Evolutionary conservation across 2,113 vertebrate genomes (phyloP), one percentile per base, ranked within the genome.

Genomic region (Colinus virginianus): DNA sequence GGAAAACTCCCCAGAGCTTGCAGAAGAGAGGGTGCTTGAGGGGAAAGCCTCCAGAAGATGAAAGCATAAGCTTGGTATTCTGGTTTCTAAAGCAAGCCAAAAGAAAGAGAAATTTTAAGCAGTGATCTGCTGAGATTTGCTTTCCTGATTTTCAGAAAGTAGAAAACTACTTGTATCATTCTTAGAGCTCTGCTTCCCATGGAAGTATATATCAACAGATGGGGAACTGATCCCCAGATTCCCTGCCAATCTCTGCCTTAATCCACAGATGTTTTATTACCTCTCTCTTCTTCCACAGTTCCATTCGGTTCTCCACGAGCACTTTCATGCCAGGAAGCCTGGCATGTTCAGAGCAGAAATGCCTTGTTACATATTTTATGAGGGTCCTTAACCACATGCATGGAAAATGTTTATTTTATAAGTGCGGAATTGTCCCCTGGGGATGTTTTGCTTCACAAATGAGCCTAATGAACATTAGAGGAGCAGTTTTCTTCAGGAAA

Each of bases 341-440:
- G 70, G 64, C 51, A 53, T 34, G 51, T 61, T 23, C 68, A 53
- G 43, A 89, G 56, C 58, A 94, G 77, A 74, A 88, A 86, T 63
- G 59, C 43, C 67, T 80, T 6, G 6, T 79, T 96, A 9, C 92
- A 83, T 96, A 80, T 93, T 96, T 96, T 90, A 95, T 95, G 83
- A 96, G 68, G 77, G 83, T 88, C 86, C 86, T 96, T 87, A 93
- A 95, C 89, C 88, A 90, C 92, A 95, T 8, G 23, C 6, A 0
- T 92, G 58, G 88, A 93, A 87, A 86, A 96, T 96, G 88, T 96
- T 96, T 96, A 95, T 95, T 96, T 96, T 93, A 93, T 95, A 90
- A 94, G 80, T 25, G 69, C 2, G 2, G 74, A 96, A 92, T 92
- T 72, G 90, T 96, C 95, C 74, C 86, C 92, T 64, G 92, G 88